Base-by-base conservation (phyloP, 2,797 vertebrate species). In the Ptychadena robeensis region DNA sequence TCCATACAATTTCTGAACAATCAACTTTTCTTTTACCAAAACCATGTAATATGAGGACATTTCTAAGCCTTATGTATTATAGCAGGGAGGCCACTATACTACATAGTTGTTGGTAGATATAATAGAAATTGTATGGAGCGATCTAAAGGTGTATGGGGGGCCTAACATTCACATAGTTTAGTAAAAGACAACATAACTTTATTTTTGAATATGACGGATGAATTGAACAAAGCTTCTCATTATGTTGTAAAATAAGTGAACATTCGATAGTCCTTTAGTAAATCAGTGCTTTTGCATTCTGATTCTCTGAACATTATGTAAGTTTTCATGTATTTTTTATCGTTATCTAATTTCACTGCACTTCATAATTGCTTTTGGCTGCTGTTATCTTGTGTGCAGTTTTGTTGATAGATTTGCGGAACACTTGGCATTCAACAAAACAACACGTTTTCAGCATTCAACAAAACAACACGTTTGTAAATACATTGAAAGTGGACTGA, bases 331-430 rank as follows among this genome's bases (percentile, higher is more conserved):
- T 44, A 76, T 38, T 70, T 59, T 73, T 18, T 34, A 11, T 75
- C 28, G 15, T 64, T 65, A 63, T 75, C 48, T 40, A 30, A 69
- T 25, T 14, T 68, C 34, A 40, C 48, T 59, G 63, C 25, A n/a
- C 61, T 63, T n/a, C 35, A 68, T 63, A 82, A 76, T 76, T 32
- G 53, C 44, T 63, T 71, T 70, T 28, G 48, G 37, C 40, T 76
- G 10, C 25, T 81, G n/a, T 37, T 65, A 35, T 35, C n/a, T 44
- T 82, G 65, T 63, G 73, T 61, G 61, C 64, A 27, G 28, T 69
- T 57, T 48, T 72, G 38, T 78, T n/a, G 38, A 77, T 82, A 28
- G 35, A 82, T 77, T 59, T 77, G 32, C 14, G 9, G 18, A 61
- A 69, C 37, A 25, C 31, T 27, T 25, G 35, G 59, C 32, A 78